Conservation (phyloP, 2,888 invertebrate genomes). For the Acleris sparsana region DNA sequence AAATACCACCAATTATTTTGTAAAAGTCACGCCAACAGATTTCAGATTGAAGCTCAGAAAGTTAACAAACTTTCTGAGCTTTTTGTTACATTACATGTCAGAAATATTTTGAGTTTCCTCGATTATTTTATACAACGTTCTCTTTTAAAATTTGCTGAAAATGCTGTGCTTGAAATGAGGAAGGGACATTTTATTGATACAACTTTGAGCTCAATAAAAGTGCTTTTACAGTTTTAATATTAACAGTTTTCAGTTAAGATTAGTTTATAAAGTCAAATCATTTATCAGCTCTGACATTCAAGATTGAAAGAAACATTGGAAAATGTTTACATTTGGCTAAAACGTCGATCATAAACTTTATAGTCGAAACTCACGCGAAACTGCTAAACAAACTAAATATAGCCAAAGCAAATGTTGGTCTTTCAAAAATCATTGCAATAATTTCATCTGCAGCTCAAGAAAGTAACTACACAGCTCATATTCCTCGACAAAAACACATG, state of each 20-base stretch:
- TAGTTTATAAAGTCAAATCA: conserved; percentile 47
- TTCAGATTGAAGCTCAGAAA: background rate
- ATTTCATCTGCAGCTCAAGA: too few species aligned
- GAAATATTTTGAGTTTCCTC: background rate
- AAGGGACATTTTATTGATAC: too few species aligned
- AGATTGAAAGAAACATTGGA: conserved; percentile 54
- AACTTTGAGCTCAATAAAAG: too few species aligned
- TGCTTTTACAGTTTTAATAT: too few species aligned
- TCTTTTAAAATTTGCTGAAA: background rate
- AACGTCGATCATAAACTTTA: conserved; percentile 9
- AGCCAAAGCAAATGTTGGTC: background rate
- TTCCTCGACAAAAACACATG: background rate
- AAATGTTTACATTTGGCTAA: conserved; percentile 45
- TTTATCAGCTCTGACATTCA: conserved; percentile 54
- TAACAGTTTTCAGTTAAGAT: too few species aligned
- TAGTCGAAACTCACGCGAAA: background rate
- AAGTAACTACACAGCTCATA: background rate
- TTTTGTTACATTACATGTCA: background rate
- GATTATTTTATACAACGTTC: too few species aligned
- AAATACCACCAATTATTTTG: conserved; percentile 1
- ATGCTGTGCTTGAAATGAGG: too few species aligned
- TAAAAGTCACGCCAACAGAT: background rate
- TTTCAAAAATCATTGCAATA: too few species aligned
- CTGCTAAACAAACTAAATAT: background rate
- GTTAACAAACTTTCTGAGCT: background rate